Percentiles rank a stretch among this genome's conserved stretches.
Conservation (phyloP, 1,140 invertebrate species). For the Achatina immaculata region DNA sequence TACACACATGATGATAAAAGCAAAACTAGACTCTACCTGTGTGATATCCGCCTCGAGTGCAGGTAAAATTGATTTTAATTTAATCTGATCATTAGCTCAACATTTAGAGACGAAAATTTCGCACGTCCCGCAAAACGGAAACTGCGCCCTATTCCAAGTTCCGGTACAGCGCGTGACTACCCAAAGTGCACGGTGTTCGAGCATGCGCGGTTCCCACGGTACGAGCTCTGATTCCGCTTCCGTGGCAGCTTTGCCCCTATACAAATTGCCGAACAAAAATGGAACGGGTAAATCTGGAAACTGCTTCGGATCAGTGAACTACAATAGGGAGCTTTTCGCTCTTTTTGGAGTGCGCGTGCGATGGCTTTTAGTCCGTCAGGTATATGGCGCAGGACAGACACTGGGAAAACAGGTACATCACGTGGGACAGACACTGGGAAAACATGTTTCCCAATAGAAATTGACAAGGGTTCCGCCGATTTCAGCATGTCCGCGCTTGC, state of each 20-base stretch:
- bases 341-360: neutral
- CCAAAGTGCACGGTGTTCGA: constrained; percentile 4
- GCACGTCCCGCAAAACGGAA: neutral
- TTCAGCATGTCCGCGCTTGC: neutral
- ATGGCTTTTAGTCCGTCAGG: constrained; percentile 1
- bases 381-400: neutral
- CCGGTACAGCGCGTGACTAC: constrained; percentile 13
- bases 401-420: neutral
- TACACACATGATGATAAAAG: neutral
- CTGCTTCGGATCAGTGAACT: neutral
- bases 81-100: constrained; percentile 9
- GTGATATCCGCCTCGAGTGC: neutral
- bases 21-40: neutral
- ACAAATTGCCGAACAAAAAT: neutral
- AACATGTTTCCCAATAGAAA: neutral
- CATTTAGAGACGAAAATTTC: constrained; percentile 11
- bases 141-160: neutral
- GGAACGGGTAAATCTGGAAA: neutral
- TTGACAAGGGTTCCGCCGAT: neutral
- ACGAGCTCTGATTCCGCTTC: neutral
- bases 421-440: neutral
- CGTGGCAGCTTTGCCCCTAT: neutral
- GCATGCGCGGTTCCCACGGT: constrained; percentile 3
- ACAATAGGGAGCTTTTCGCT: neutral
- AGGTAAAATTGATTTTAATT: neutral